phyloP scores from a whole-genome alignment of 2,888 invertebrate species.

The Eupithecia dodoneata region DNA sequence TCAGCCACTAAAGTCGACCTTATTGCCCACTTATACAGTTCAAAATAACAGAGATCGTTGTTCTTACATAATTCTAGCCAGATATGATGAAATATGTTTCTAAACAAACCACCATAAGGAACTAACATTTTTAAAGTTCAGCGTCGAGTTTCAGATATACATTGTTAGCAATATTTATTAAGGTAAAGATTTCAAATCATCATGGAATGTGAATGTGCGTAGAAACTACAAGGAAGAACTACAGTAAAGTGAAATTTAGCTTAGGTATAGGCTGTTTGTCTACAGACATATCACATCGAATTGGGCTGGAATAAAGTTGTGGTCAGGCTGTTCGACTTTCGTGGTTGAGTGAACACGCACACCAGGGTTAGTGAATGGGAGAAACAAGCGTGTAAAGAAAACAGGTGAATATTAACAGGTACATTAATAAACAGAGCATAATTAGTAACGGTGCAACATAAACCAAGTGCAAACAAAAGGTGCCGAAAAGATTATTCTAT shows the following conservation, averaged over 20 bases:
- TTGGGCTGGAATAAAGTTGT: not conserved
- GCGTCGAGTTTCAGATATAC: not conserved
- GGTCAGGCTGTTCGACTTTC: conserved; percentile 21
- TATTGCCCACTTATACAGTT: conserved; percentile 16
- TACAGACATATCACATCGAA: not conserved
- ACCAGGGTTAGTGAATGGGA: conserved; percentile 32
- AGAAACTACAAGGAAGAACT: not conserved
- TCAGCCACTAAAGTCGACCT: conserved; percentile 34
- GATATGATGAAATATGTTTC: not conserved
- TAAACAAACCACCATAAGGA: not conserved
- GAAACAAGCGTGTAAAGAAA: conserved; percentile 16
- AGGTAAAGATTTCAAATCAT: not conserved
- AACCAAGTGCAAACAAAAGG: conserved; percentile 9
- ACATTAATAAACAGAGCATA: not conserved
- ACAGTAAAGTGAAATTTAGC: not conserved
- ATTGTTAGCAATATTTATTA: not conserved
- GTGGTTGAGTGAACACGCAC: conserved; percentile 30
- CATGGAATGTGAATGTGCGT: not conserved
- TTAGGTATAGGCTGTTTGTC: not conserved
- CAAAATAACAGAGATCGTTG: not conserved
- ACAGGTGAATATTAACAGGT: not conserved
- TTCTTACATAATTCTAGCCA: not conserved
- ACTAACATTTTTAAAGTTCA: not conserved
- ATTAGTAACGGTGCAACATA: conserved; percentile 9
- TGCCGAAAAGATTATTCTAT: not conserved